These are phyloP conservation scores for Ochlodes sylvanus DNA, from an alignment of 2,888 invertebrate genomes.

Conservation along the genomic window DNA sequence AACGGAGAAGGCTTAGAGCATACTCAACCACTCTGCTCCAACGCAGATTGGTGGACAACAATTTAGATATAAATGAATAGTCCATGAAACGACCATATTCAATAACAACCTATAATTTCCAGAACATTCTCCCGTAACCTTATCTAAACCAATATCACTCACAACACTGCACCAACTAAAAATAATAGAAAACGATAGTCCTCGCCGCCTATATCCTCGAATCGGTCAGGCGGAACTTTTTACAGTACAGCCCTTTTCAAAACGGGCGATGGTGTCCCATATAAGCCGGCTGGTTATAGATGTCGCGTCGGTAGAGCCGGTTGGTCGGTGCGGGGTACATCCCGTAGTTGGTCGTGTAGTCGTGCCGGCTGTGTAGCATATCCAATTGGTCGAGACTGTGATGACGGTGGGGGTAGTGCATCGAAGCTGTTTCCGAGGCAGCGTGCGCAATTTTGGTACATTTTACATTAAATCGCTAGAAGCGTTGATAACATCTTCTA, in stretches of 20 bases:
- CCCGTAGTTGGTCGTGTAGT: constrained; percentile 67
- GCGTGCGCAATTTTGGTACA: constrained; percentile 63
- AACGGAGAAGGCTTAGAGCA: too few relatives aligned
- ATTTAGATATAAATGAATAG: too few relatives aligned
- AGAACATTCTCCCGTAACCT: constrained; percentile 40
- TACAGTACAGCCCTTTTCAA: constrained; percentile 82
- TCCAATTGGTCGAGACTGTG: constrained; percentile 80
- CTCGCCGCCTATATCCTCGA: constrained; percentile 71
- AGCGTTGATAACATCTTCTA: not conserved
- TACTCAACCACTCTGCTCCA: too few relatives aligned
- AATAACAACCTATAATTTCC: constrained; percentile 6
- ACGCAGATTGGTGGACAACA: too few relatives aligned
- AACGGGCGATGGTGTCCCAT: constrained; percentile 79
- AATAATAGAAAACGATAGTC: constrained; percentile 57
- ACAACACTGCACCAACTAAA: constrained; percentile 49
- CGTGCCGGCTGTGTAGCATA: constrained; percentile 73
- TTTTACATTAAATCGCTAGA: constrained; percentile 5
- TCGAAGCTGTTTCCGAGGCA: constrained; percentile 61
- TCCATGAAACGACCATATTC: too few relatives aligned
- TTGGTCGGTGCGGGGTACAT: constrained; percentile 58
- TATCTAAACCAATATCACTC: constrained; percentile 54
- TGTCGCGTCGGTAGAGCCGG: constrained; percentile 70
- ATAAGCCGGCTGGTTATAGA: constrained; percentile 70
- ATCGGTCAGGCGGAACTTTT: constrained; percentile 79
- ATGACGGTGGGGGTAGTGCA: constrained; percentile 76